Conservation (phyloP, 2,888 invertebrate genomes). For the Muscina levida region DNA sequence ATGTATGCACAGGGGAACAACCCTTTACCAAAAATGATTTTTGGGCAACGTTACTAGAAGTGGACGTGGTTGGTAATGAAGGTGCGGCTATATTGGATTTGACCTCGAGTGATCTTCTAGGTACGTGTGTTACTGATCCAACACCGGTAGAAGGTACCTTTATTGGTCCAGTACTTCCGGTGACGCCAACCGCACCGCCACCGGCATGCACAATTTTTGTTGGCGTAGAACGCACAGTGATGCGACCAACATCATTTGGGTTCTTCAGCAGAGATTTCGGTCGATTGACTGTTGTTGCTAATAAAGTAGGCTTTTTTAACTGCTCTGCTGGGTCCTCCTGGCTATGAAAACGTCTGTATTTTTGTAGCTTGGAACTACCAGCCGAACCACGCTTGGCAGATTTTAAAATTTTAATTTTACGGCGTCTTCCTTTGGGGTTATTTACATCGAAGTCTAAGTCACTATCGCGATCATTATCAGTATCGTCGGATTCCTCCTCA, state of each 20-base stretch:
- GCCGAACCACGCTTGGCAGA: conserved; percentile 52
- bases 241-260: conserved; percentile 40
- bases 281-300: background rate
- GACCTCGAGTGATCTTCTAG: conserved; percentile 58
- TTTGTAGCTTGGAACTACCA: conserved; percentile 35
- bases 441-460: conserved; percentile 84
- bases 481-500: conserved; percentile 79
- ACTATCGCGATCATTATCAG: conserved; percentile 82
- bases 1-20: conserved; percentile 3
- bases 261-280: conserved; percentile 46
- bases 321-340: conserved; percentile 50
- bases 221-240: conserved; percentile 54
- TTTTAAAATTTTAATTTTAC: conserved; percentile 67
- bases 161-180: background rate
- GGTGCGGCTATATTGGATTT: conserved; percentile 8
- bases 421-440: conserved; percentile 78
- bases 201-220: conserved; percentile 43
- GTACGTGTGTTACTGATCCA: conserved; percentile 61
- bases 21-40: conserved; percentile 43
- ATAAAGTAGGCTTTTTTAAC: conserved; percentile 23
- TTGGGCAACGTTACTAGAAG: conserved; percentile 24
- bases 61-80: conserved; percentile 40
- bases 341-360: conserved; percentile 40
- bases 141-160: conserved; percentile 51
- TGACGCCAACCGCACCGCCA: background rate